Evolutionary conservation across 2,113 vertebrate species (phyloP).

Genomic region (Phainopepla nitens): DNA sequence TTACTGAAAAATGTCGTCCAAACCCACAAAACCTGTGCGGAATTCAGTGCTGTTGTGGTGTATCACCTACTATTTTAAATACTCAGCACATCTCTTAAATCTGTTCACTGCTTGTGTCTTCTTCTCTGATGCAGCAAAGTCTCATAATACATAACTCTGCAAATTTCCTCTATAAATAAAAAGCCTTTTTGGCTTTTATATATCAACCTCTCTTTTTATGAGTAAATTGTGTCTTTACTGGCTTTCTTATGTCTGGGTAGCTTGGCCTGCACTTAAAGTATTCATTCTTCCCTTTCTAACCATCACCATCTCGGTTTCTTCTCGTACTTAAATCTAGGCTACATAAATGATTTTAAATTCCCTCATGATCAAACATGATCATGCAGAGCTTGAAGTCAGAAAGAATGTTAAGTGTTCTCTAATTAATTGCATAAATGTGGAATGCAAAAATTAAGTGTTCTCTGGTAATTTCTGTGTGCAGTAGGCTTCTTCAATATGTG

Average conservation of each 20-base stretch:
- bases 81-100: neutral
- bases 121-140: neutral
- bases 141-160: neutral
- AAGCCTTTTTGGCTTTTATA: neutral
- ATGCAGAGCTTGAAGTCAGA: constrained; percentile 63
- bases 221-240: neutral
- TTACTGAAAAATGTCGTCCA: neutral
- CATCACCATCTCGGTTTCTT: constrained; percentile 20
- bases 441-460: constrained; percentile 66
- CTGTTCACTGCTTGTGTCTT: neutral
- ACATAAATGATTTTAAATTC: constrained; percentile 38
- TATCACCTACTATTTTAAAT: neutral
- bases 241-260: neutral
- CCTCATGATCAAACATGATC: constrained; percentile 67
- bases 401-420: constrained; percentile 59
- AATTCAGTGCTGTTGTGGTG: neutral
- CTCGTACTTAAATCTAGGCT: constrained; percentile 54
- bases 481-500: neutral
- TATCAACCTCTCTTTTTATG: neutral
- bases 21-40: neutral
- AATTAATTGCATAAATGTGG: constrained; percentile 73
- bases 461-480: constrained; percentile 31
- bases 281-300: neutral
- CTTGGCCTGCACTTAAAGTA: neutral
- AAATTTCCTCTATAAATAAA: neutral